Percentiles rank a stretch among this genome's conserved stretches.
Evolutionary conservation across 2,113 vertebrate genomes (phyloP).

Genomic region (Eulacestoma nigropectus): DNA sequence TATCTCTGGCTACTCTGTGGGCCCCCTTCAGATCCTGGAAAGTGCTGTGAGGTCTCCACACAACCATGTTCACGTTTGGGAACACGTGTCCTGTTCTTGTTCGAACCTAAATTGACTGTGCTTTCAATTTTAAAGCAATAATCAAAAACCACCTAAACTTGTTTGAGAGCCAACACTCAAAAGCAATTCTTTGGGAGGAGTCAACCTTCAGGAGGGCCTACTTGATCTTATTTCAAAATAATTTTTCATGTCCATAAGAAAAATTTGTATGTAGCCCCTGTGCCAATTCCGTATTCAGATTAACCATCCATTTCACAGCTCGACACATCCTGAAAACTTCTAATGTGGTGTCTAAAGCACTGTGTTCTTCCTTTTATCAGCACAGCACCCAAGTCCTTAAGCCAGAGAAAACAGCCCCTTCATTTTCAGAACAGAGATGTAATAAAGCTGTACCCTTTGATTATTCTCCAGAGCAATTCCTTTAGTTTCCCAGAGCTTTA

Average conservation of each 20-base stretch:
- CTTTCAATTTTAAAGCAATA: background rate
- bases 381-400: background rate
- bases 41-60: background rate
- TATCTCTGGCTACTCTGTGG: background rate
- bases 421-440: background rate
- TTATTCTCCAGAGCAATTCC: conserved; percentile 18
- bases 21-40: background rate
- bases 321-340: background rate
- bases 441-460: conserved; percentile 40
- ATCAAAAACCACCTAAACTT: background rate
- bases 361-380: background rate
- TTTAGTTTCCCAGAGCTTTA: conserved; percentile 27
- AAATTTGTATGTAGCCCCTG: background rate
- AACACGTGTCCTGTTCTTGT: background rate
- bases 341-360: background rate
- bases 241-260: background rate
- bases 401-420: background rate
- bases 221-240: background rate
- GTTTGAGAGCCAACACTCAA: background rate
- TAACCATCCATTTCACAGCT: background rate
- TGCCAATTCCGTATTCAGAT: background rate
- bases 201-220: background rate
- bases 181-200: background rate
- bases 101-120: background rate
- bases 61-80: accelerated